A percentile compares a stretch with the other conserved stretches of the same genome.
Conservation (phyloP, 2,888 invertebrate species). For the Petrophora chlorosata region DNA sequence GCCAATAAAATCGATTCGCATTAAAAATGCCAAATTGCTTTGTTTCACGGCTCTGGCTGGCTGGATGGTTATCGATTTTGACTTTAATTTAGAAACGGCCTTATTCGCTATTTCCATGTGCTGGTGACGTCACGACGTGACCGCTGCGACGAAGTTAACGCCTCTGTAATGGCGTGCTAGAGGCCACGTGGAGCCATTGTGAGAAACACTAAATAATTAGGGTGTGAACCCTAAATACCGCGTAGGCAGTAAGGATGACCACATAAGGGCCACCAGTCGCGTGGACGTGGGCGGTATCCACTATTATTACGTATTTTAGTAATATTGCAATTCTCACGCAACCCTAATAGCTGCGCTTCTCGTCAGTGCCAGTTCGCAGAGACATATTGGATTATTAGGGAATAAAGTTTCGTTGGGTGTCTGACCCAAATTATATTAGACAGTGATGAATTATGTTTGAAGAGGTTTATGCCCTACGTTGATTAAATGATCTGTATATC, state of each 20-base stretch:
- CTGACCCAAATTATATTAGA: no score
- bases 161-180: conserved; percentile 11
- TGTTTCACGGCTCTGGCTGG: neutral
- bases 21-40: conserved; percentile 1
- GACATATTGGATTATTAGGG: no score
- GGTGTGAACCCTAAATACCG: conserved; percentile 3
- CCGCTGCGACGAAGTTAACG: conserved; percentile 10
- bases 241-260: neutral
- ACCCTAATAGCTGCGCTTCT: no score
- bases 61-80: conserved; percentile 5
- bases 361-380: no score
- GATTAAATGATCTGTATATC: no score
- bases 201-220: conserved; percentile 14
- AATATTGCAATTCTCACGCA: no score
- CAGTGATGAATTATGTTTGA: no score
- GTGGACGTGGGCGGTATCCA: no score
- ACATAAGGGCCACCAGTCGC: no score
- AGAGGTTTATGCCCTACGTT: no score
- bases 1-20: conserved; percentile 4
- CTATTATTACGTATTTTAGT: no score
- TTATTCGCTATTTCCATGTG: neutral
- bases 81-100: conserved; percentile 2
- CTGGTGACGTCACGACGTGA: conserved; percentile 10
- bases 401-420: no score
- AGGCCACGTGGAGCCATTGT: conserved; percentile 5